Evolutionary conservation across 53 echinoderm and acorn worm species (phyloP).

Genomic region (Astropecten irregularis): DNA sequence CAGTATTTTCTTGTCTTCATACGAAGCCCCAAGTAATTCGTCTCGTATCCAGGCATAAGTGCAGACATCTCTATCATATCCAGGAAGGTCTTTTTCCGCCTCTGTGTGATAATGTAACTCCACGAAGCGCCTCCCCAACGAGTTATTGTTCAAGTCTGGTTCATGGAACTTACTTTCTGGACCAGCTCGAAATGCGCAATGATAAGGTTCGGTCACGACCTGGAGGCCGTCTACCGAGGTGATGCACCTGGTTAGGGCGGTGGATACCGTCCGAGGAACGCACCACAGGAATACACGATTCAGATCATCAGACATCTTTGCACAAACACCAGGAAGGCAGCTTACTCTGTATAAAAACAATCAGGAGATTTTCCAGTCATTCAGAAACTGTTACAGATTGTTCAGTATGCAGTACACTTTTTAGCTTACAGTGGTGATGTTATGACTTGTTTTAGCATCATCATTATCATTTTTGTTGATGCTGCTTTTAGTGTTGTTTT

Average conservation of each 20-base stretch:
- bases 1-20: conserved; percentile 1
- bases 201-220: conserved; percentile 15
- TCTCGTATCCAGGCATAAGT: conserved; percentile 9
- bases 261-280: conserved; percentile 25
- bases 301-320: conserved; percentile 14
- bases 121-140: neutral
- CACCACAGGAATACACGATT: conserved; percentile 40
- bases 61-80: neutral
- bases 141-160: neutral
- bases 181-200: neutral
- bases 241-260: conserved; percentile 9
- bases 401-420: no score
- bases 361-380: no score
- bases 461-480: no score
- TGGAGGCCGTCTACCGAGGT: conserved; percentile 10
- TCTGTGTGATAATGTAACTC: neutral
- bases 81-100: neutral
- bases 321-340: no score
- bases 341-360: no score
- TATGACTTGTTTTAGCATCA: no score
- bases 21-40: conserved; percentile 4
- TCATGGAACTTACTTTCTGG: conserved; percentile 14
- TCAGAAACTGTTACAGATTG: no score
- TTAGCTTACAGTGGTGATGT: no score
- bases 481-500: no score